Conservation (phyloP, 2,797 vertebrate genomes). For the Scarus forsteni region DNA sequence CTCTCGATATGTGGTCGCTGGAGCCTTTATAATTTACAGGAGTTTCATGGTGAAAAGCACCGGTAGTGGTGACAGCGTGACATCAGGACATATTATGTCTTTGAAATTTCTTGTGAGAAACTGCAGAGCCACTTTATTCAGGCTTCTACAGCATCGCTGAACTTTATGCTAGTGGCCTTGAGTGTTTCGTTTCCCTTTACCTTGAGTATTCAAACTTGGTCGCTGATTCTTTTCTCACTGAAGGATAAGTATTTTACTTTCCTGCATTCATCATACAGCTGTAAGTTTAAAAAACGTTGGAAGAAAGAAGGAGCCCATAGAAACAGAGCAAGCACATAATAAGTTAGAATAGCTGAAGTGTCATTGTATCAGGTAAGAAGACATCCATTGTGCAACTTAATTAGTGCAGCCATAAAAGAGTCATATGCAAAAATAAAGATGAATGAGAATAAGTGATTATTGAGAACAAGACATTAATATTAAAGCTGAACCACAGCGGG, state of each 20-base stretch:
- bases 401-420: no score
- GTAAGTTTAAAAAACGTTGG: not conserved
- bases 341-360: no score
- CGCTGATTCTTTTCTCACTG: constrained; percentile 8
- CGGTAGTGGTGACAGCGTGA: constrained; percentile 50
- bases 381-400: no score
- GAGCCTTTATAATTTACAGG: constrained; percentile 63
- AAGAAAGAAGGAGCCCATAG: no score
- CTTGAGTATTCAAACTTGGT: not conserved
- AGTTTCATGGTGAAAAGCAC: constrained; percentile 56
- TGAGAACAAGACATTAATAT: no score
- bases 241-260: not conserved
- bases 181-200: constrained; percentile 2
- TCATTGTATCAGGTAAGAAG: no score
- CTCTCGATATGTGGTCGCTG: constrained; percentile 63
- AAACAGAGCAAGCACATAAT: no score
- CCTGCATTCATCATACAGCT: not conserved
- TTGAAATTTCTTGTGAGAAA: constrained; percentile 36
- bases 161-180: constrained; percentile 12
- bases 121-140: constrained; percentile 36
- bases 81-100: constrained; percentile 52
- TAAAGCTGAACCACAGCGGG: no score
- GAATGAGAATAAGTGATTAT: no score
- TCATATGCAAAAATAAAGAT: no score
- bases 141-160: constrained; percentile 39